Conservation (phyloP, 1,140 invertebrate genomes). For the Pentalonia nigronervosa region DNA sequence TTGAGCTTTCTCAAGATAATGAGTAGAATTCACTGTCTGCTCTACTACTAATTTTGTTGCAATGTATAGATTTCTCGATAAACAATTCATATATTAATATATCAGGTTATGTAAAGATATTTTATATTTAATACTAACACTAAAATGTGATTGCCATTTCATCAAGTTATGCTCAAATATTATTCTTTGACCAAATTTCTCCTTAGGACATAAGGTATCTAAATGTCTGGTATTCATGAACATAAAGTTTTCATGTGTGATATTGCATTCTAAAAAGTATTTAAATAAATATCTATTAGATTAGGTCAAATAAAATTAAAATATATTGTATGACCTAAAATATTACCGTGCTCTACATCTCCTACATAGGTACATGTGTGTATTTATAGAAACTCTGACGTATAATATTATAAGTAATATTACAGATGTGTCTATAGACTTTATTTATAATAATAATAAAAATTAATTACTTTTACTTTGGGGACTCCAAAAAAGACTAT, state of each 20-base stretch:
- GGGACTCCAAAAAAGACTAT: too few species aligned
- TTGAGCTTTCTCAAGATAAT: background rate
- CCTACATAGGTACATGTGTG: too few species aligned
- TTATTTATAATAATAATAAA: too few species aligned
- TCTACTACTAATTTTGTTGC: background rate
- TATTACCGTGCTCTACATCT: too few species aligned
- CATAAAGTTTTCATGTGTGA: background rate
- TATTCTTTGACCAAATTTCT: background rate
- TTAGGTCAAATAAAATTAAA: background rate
- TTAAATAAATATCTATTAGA: background rate
- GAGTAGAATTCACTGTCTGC: background rate
- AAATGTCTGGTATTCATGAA: background rate
- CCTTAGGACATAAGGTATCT: background rate
- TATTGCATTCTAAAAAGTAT: background rate
- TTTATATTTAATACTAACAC: background rate
- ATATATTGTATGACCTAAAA: too few species aligned
- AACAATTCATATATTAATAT: background rate
- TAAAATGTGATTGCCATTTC: background rate
- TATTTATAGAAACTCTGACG: too few species aligned
- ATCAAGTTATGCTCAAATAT: background rate
- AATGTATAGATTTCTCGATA: background rate
- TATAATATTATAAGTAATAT: too few species aligned
- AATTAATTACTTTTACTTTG: too few species aligned
- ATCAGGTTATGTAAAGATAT: background rate
- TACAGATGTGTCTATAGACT: too few species aligned